Conservation (phyloP, 2,113 vertebrate genomes). For the Anser cygnoides region DNA sequence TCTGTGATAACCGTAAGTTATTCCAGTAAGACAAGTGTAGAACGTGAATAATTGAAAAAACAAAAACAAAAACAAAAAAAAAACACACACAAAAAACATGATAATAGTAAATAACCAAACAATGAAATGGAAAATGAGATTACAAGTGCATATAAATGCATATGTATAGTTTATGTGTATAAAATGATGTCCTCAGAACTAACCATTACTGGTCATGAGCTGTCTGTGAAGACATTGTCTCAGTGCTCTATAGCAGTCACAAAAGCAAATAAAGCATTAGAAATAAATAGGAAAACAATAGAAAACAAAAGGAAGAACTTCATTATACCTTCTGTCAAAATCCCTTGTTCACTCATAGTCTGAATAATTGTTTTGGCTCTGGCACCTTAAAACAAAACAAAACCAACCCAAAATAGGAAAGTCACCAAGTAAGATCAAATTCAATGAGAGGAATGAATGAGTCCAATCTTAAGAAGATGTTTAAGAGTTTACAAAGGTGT, state of each 20-base stretch:
- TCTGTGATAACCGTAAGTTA: neutral
- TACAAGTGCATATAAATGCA: neutral
- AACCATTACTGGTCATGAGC: neutral
- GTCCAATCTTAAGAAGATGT: neutral
- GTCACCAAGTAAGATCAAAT: neutral
- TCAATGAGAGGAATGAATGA: neutral
- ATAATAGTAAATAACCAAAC: neutral
- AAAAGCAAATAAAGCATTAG: neutral
- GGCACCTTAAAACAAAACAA: neutral
- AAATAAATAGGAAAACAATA: neutral
- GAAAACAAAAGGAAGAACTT: neutral
- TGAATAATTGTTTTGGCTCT: neutral
- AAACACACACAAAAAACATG: neutral
- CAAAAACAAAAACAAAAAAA: no score
- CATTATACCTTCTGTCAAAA: neutral
- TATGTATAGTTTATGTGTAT: neutral
- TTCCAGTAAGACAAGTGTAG: neutral
- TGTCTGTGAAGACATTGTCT: neutral
- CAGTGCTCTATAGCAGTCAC: neutral
- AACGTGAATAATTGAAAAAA: neutral
- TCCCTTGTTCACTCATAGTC: neutral
- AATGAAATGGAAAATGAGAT: neutral
- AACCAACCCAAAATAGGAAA: neutral
- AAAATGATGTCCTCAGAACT: neutral
- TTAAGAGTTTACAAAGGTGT: neutral